phyloP scores from a whole-genome alignment of 2,888 invertebrate genomes.

The Pyrrhia umbra region DNA sequence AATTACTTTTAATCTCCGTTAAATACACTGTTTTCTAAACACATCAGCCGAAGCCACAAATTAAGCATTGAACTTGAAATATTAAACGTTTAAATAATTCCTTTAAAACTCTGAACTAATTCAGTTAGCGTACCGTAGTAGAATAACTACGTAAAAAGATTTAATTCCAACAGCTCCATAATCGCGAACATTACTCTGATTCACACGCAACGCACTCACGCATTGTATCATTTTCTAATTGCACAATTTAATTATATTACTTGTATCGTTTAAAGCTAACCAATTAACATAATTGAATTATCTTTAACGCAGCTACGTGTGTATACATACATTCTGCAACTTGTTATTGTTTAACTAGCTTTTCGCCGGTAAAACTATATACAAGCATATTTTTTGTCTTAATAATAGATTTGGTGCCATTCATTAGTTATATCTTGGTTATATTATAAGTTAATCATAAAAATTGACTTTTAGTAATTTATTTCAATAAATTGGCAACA shows the following conservation, averaged over 20 bases:
- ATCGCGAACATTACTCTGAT: constrained; percentile 43
- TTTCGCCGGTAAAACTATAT: too few relatives aligned
- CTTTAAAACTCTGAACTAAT: background rate
- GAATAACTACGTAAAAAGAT: constrained; percentile 2
- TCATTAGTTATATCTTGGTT: too few relatives aligned
- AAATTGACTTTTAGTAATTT: too few relatives aligned
- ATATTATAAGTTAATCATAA: too few relatives aligned
- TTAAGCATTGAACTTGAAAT: background rate
- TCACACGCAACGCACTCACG: constrained; percentile 56
- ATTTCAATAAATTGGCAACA: background rate
- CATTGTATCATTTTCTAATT: constrained; percentile 57
- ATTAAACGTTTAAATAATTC: background rate
- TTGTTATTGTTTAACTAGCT: background rate
- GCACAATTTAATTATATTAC: constrained; percentile 36
- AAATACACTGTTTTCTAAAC: too few relatives aligned
- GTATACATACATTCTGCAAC: background rate
- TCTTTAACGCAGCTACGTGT: constrained; percentile 11
- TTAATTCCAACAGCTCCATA: constrained; percentile 26
- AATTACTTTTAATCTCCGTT: too few relatives aligned
- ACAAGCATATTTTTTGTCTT: too few relatives aligned
- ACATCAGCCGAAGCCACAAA: too few relatives aligned
- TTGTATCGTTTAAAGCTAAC: constrained; percentile 36
- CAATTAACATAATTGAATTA: constrained; percentile 46
- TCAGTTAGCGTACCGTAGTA: constrained; percentile 1
- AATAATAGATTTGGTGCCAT: too few relatives aligned